Base-by-base conservation (phyloP, 2,113 vertebrate genomes). In the Mastomys natalensis region DNA sequence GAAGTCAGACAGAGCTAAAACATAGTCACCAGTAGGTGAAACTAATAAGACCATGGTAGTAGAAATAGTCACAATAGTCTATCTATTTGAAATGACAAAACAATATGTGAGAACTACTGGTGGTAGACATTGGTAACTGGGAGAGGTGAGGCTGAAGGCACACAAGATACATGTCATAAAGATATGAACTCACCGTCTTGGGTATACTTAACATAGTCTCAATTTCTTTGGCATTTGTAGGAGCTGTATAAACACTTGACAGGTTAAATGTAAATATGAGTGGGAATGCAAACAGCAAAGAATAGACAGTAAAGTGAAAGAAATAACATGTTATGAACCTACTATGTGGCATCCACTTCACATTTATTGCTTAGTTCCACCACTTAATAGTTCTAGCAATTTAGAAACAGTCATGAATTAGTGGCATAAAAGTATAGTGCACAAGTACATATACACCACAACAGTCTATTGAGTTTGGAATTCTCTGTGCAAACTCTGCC, bases 11-110 rank as follows among this genome's bases (percentile, higher is more conserved):
- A 45, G 22, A 84, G 45, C 29, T 80, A 40, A 73, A 17, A 21
- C 9, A 0, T 29, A 82, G 31, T 9, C 37, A 68, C 12, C 29
- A 37, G 21, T 24, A 29, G 0, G 21, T 1, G 4, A 60, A 64
- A 24, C 17, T 5, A 24, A 15, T 58, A 78, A 12, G 4, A 31
- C 0, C 17, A 11, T 16, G 21, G 21, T 12, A 70, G 7, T 29
- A 53, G 22, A 45, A 2, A 37, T 45, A 51, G 9, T 24, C 31
- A 9, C 9, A n/a, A 22, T 4, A 2, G 7, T 37, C 37, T 22
- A 3, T 51, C 7, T 68, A 34, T 19, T 1, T 53, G 37, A 53
- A 48, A 45, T 16, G 87, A 6, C 10, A 16, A 29, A 72, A 80
- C 7, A 3, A 40, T 84, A 43, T 82, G 4, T 22, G 55, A 51